A percentile compares a stretch with the other conserved stretches of the same genome.
Evolutionary conservation across 2,797 vertebrate genomes (phyloP).

Genomic region (Myoxocephalus aenaeus): DNA sequence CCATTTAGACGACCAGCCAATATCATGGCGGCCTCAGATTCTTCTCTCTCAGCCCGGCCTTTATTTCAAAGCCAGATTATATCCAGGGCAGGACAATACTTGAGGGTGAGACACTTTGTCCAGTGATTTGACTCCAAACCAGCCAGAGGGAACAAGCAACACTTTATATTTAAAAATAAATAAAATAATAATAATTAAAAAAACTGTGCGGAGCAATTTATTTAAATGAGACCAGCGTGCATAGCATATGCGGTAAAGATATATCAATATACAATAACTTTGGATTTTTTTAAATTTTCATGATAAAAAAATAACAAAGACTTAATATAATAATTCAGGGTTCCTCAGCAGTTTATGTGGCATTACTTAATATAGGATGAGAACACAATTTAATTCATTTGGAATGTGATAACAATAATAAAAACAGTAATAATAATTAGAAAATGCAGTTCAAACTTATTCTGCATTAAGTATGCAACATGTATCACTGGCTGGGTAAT

Average conservation of each 20-base stretch:
- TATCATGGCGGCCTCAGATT: background rate
- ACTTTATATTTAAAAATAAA: too few relatives aligned
- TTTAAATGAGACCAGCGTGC: background rate
- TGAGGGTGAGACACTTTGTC: background rate
- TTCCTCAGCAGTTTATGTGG: background rate
- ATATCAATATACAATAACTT: background rate
- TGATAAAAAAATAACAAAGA: background rate
- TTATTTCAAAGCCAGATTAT: background rate
- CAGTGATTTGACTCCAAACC: background rate
- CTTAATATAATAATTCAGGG: background rate
- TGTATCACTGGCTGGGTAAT: background rate
- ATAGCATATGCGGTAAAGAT: background rate
- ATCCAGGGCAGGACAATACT: background rate
- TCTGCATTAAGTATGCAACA: background rate
- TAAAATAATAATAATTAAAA: too few relatives aligned
- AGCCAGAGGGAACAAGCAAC: background rate
- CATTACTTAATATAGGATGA: background rate
- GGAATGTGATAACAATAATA: background rate
- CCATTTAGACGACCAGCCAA: slow-evolving; percentile 26
- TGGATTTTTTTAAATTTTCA: background rate
- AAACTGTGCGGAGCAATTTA: background rate
- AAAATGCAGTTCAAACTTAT: background rate
- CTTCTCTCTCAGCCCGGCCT: background rate
- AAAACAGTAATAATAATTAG: background rate
- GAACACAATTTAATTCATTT: background rate